phyloP scores from a whole-genome alignment of 2,797 vertebrate genomes.

The Rousettus madagascariensis region DNA sequence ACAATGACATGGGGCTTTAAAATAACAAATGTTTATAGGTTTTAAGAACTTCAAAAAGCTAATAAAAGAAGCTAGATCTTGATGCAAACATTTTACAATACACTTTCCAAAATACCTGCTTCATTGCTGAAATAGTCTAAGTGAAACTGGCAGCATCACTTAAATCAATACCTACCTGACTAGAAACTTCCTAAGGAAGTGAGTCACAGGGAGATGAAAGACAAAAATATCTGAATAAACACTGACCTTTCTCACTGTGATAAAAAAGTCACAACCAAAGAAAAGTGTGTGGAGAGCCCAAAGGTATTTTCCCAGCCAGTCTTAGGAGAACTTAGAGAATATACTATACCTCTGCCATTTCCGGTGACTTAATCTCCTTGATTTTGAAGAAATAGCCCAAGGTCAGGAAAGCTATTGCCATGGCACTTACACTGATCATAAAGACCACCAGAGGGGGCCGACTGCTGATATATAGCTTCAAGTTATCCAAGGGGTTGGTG shows the following conservation, averaged over 20 bases:
- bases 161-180: background rate
- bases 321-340: background rate
- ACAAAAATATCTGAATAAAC: background rate
- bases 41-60: background rate
- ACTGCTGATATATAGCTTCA: conserved; percentile 94
- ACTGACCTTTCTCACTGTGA: background rate
- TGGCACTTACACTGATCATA: conserved; percentile 98
- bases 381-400: conserved; percentile 99
- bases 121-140: background rate
- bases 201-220: background rate
- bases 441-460: conserved; percentile 98
- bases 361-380: conserved; percentile 98
- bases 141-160: background rate
- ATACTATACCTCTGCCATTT: conserved; percentile 92
- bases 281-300: background rate
- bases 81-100: background rate
- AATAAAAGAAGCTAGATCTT: background rate
- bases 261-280: background rate
- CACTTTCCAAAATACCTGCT: background rate
- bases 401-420: conserved; percentile 98
- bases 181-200: background rate
- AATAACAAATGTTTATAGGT: background rate
- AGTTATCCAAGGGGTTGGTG: conserved; percentile 96
- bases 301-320: background rate
- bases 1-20: background rate